A percentile compares a stretch with the other conserved stretches of the same genome.
Evolutionary conservation across 2,113 vertebrate genomes (phyloP).

Genomic region (Semicossyphus pulcher): DNA sequence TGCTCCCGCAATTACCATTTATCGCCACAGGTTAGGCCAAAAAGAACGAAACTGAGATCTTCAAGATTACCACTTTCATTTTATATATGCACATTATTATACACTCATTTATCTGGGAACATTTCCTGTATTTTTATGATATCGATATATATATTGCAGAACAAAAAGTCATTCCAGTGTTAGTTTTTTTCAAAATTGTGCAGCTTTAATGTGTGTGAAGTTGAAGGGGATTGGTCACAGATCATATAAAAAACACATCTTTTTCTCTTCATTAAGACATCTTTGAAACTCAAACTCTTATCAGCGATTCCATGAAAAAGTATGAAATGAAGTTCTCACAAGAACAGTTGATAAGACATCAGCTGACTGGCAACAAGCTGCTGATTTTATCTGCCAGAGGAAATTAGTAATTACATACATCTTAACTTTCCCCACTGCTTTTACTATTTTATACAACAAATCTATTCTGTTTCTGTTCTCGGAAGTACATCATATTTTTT

Average conservation of each 20-base stretch:
- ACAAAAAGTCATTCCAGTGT: no score
- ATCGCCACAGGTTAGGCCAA: no score
- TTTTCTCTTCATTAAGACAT: conserved; percentile 65
- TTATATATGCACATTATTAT: no score
- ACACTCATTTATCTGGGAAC: no score
- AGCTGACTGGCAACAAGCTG: conserved; percentile 65
- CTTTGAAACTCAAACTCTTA: conserved; percentile 78
- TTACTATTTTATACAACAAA: conserved; percentile 12
- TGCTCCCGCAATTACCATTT: no score
- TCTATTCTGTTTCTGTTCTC: background rate
- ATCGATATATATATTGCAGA: no score
- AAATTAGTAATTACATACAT: conserved; percentile 68
- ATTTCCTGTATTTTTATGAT: no score
- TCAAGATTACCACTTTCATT: no score
- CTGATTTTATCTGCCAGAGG: conserved; percentile 65
- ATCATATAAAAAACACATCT: conserved; percentile 10
- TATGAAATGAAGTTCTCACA: conserved; percentile 73
- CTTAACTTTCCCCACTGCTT: conserved; percentile 26
- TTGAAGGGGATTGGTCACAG: conserved; percentile 6
- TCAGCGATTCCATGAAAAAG: conserved; percentile 58
- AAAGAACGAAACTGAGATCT: no score
- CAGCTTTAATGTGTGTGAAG: no score
- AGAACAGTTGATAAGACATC: conserved; percentile 69
- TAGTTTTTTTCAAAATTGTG: no score
- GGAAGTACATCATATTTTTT: background rate